Evolutionary conservation across 2,888 invertebrate genomes (phyloP), one percentile per base, ranked within the genome.

Genomic region (Aricia artaxerxes): DNA sequence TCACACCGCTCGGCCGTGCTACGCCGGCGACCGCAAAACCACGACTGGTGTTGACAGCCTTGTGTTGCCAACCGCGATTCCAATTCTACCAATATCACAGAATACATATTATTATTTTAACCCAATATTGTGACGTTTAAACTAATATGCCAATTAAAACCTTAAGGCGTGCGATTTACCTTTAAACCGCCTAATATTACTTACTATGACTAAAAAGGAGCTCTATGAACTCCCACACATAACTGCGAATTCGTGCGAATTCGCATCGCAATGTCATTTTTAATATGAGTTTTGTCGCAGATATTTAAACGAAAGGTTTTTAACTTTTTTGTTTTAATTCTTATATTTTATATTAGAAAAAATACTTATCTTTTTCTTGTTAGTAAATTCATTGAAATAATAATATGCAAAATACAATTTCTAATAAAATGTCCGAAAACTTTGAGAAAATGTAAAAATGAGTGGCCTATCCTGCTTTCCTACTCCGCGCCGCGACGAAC

Each of bases 21-120:
- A 24, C 75, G 49, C 75, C 44, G 4, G 44, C 49, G 69, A 69
- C 69, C 69, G 69, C 69, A 4, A 69, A 75, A 49, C 11, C 75
- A 75, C 44, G 49, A 75, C 75, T 75, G 75, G 13, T 31, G 49
- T 44, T 24, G 44, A 49, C 75, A 35, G 69, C 35, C 69, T 69
- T 69, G 69, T 69, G 69, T 35, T 69, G 69, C 69, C 69, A 69
- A 69, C 69, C 35, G 35, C 69, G 35, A 11, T 13, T 13, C 7
- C 4, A 31, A 13, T 69, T 69, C 69, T 13, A 69, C 35, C 69
- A 69, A 69, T 69, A 69, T 35, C 13, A 24, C 24, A 24, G 24
- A 24, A 24, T 24, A 24, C 24, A 24, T 24, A 24, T 24, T 24
- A 24, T 24, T 24, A 24, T 24, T 24, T 24, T 24, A 24, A 24